A percentile compares a stretch with the other conserved stretches of the same genome.
These are phyloP conservation scores for Tautogolabrus adspersus DNA, from an alignment of 2,113 vertebrate species.

Conservation along the genomic window DNA sequence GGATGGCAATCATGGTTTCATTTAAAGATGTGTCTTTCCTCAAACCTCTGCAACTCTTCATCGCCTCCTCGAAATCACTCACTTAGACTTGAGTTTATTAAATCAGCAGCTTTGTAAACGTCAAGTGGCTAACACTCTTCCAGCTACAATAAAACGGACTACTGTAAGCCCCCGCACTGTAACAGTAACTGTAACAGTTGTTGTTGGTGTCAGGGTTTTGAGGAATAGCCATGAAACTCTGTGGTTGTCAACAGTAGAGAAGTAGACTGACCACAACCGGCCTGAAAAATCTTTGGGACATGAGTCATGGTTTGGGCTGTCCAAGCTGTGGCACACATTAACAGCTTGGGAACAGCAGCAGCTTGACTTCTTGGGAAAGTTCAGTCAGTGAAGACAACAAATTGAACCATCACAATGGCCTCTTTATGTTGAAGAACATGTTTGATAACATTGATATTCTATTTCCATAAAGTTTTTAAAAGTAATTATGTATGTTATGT, in stretches of 20 bases:
- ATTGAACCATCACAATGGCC: background rate
- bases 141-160: constrained; percentile 53
- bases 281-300: constrained; percentile 58
- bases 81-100: constrained; percentile 39
- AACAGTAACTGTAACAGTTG: constrained; percentile 67
- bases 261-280: constrained; percentile 66
- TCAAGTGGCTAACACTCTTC: constrained; percentile 30
- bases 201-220: constrained; percentile 42
- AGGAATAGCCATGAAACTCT: constrained; percentile 46
- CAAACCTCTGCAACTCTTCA: constrained; percentile 27
- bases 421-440: background rate
- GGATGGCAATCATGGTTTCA: background rate
- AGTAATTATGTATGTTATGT: too few relatives aligned
- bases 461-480: too few relatives aligned
- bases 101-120: constrained; percentile 29
- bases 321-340: constrained; percentile 57
- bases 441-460: too few relatives aligned
- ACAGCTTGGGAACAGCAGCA: constrained; percentile 44
- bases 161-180: constrained; percentile 47
- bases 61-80: constrained; percentile 12
- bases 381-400: background rate
- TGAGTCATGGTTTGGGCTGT: constrained; percentile 69
- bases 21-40: constrained; percentile 2
- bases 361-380: constrained; percentile 14
- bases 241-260: constrained; percentile 60